These are phyloP conservation scores for Neogobius melanostomus DNA, from an alignment of 2,113 vertebrate species.

Conservation along the genomic window DNA sequence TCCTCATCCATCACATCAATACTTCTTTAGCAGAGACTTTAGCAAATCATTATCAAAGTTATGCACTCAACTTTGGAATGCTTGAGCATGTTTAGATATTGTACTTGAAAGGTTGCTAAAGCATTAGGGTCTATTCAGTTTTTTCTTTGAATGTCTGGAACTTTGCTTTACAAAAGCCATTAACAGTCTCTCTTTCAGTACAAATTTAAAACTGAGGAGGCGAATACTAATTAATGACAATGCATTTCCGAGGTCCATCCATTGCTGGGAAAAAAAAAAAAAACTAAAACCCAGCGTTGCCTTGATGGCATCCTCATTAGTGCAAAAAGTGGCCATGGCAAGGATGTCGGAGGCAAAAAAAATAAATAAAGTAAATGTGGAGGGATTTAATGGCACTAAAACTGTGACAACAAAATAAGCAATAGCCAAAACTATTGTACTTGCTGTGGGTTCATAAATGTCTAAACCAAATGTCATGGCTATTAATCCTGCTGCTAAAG, in stretches of 20 bases:
- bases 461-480: conserved; percentile 13
- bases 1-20: too few species aligned
- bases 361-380: background rate
- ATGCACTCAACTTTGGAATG: too few species aligned
- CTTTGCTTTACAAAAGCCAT: too few species aligned
- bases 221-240: background rate
- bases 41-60: too few species aligned
- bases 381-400: conserved; percentile 2
- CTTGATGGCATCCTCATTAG: background rate
- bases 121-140: too few species aligned
- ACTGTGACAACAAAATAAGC: conserved; percentile 3
- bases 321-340: background rate
- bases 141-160: too few species aligned
- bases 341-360: background rate
- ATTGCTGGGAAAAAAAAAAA: background rate
- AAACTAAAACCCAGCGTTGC: background rate
- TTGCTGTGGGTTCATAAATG: conserved; percentile 10
- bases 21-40: too few species aligned
- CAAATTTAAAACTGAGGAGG: background rate
- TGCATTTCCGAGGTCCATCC: background rate
- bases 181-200: too few species aligned
- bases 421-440: conserved; percentile 13
- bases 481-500: conserved; percentile 11
- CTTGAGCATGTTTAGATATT: too few species aligned
- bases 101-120: too few species aligned